Conservation (phyloP, 2,888 invertebrate genomes). For the Apodemia duryi region DNA sequence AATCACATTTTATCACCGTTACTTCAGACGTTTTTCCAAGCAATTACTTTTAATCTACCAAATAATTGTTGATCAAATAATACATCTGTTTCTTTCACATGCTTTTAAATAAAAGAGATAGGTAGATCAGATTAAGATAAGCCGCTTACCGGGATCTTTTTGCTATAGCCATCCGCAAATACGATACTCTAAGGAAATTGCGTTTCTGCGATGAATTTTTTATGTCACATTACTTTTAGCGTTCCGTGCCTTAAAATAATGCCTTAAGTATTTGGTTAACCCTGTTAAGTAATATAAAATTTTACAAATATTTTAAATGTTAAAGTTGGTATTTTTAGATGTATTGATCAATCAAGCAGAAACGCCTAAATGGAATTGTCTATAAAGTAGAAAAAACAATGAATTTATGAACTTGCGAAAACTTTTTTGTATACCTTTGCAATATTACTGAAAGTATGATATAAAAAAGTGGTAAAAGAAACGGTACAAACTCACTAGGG, state of each 20-base stretch:
- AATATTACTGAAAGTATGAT: no score
- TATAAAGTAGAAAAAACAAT: no score
- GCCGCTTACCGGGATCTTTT: conserved; percentile 14
- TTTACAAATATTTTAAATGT: no score
- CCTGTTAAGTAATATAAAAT: no score
- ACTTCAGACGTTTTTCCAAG: not conserved
- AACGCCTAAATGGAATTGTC: no score
- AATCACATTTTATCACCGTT: no score
- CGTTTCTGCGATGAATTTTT: conserved; percentile 12
- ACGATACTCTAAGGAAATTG: conserved; percentile 15
- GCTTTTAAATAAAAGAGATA: conserved; percentile 8
- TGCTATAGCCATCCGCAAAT: conserved; percentile 10
- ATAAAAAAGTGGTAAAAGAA: no score
- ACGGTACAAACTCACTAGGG: no score
- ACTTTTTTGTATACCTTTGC: no score
- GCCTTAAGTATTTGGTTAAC: not conserved
- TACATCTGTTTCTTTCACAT: conserved; percentile 13
- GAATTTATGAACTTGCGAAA: no score
- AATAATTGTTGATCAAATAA: conserved; percentile 12
- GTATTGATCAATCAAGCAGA: no score
- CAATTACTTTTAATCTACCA: conserved; percentile 7
- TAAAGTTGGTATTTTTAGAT: no score
- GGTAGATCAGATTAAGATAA: conserved; percentile 15
- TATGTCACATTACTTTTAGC: conserved; percentile 9
- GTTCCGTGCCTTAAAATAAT: not conserved